Evolutionary conservation across 2,113 vertebrate species (phyloP).

Genomic region (Tinamus guttatus): DNA sequence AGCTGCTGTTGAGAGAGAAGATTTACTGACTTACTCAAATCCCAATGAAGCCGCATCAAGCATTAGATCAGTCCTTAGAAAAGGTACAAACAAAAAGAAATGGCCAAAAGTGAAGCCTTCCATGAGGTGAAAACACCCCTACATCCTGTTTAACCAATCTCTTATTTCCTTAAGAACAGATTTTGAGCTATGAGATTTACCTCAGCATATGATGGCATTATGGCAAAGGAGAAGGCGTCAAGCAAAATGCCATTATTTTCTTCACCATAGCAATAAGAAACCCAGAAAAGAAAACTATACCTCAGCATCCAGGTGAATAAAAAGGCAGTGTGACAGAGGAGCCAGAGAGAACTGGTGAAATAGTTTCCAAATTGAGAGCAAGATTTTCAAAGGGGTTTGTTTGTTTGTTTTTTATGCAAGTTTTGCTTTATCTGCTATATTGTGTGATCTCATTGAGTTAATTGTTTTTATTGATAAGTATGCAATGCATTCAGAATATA

Average conservation of each 20-base stretch:
- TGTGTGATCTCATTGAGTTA: background rate
- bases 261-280: background rate
- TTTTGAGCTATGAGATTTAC: background rate
- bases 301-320: background rate
- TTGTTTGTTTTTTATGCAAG: rapidly evolving
- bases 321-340: background rate
- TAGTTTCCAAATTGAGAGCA: background rate
- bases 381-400: background rate
- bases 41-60: background rate
- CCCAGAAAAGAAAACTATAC: background rate
- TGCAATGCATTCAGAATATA: background rate
- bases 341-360: background rate
- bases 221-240: background rate
- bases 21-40: conserved; percentile 23
- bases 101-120: background rate
- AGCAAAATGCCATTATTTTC: background rate
- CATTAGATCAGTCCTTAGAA: background rate
- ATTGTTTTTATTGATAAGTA: background rate
- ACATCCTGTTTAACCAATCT: background rate
- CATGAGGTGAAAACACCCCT: background rate
- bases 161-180: background rate
- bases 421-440: background rate
- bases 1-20: background rate
- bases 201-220: background rate
- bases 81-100: background rate